Percentiles rank a stretch among this genome's conserved stretches.
These are phyloP conservation scores for Acipenser ruthenus DNA, from an alignment of 2,797 vertebrate genomes.

Conservation along the genomic window DNA sequence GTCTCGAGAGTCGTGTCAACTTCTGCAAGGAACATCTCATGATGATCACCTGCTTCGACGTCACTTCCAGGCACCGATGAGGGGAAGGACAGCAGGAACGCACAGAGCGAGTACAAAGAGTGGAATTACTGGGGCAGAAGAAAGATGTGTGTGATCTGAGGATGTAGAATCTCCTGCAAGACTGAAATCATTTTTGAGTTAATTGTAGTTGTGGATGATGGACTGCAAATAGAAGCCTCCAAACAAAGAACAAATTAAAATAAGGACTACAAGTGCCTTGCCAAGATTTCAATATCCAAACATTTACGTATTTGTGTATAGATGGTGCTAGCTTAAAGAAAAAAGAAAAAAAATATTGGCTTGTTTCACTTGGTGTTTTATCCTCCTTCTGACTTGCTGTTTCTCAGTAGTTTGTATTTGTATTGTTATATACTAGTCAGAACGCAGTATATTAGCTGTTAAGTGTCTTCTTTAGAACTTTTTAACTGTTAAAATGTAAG, in stretches of 20 bases:
- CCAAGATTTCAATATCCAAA: conserved; percentile 78
- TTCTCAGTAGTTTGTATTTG: conserved; percentile 68
- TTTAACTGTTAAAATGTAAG: conserved; percentile 35
- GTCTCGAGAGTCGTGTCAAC: conserved; percentile 74
- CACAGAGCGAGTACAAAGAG: conserved; percentile 21
- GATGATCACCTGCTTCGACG: conserved; percentile 86
- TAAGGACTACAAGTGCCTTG: conserved; percentile 88
- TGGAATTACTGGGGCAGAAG: conserved; percentile 11
- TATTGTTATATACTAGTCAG: conserved; percentile 57
- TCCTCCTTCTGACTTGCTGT: conserved; percentile 62
- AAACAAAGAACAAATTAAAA: conserved; percentile 36
- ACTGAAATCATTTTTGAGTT: conserved; percentile 55
- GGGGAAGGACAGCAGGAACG: conserved; percentile 22
- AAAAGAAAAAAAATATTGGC: conserved; percentile 49
- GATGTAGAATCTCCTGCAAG: conserved; percentile 39
- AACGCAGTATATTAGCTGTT: conserved; percentile 60
- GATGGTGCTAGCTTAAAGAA: conserved; percentile 79
- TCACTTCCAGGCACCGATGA: conserved; percentile 64
- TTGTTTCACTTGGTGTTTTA: conserved; percentile 67
- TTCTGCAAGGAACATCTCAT: conserved; percentile 85
- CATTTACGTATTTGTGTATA: conserved; percentile 75
- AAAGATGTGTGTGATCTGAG: conserved; percentile 23
- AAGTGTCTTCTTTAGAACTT: conserved; percentile 53
- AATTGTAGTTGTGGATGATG: conserved; percentile 45
- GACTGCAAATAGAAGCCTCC: conserved; percentile 31